A percentile compares a stretch with the other conserved stretches of the same genome.
phyloP scores from a whole-genome alignment of 2,888 invertebrate species.

The Noctua janthina region DNA sequence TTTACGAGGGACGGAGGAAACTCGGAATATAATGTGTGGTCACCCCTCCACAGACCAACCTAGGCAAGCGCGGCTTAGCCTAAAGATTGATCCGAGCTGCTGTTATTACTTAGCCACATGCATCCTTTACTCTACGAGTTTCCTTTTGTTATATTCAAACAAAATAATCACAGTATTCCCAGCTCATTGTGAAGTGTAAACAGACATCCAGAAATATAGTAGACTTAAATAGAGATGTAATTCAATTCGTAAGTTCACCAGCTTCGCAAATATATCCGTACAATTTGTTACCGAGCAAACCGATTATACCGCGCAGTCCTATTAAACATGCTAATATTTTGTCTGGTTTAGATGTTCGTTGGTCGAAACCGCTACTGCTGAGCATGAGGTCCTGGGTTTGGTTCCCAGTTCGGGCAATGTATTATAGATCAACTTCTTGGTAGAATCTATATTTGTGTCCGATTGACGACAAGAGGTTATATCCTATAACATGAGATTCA shows the following conservation, averaged over 20 bases:
- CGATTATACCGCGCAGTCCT: not conserved
- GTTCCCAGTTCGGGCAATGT: not conserved
- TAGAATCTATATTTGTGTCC: not conserved
- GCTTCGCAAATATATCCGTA: conserved; percentile 7
- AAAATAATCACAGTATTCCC: not conserved
- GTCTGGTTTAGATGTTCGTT: not conserved
- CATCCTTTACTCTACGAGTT: not conserved
- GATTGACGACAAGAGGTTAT: too few species aligned
- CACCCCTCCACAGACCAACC: not conserved
- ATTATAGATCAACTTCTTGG: too few species aligned
- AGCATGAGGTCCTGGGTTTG: not conserved
- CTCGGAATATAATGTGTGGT: too few species aligned
- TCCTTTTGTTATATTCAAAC: not conserved
- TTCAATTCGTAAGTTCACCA: not conserved
- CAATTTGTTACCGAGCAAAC: not conserved
- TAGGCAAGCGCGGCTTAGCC: not conserved
- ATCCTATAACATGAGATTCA: not conserved
- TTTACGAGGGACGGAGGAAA: too few species aligned
- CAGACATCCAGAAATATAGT: not conserved
- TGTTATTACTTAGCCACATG: not conserved
- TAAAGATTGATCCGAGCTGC: not conserved
- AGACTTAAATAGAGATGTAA: not conserved
- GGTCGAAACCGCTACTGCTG: not conserved
- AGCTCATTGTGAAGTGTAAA: not conserved
- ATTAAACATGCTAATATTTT: not conserved